Evolutionary conservation across 2,888 invertebrate species (phyloP), one percentile per base, ranked within the genome.

Genomic region (Arge pagana): DNA sequence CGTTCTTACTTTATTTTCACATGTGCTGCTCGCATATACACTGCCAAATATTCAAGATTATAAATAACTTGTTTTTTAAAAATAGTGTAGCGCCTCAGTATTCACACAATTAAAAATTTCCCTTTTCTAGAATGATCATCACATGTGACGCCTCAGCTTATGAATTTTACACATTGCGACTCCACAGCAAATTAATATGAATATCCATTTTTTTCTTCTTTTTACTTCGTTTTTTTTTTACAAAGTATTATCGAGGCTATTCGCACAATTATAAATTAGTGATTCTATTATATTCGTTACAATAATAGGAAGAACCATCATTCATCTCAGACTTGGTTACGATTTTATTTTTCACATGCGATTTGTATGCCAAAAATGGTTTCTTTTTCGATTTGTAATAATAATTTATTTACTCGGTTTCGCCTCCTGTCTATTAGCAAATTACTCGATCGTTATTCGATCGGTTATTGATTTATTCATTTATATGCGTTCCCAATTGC

Each of bases 61-160:
- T 67, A 68, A 67, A 68, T 71, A 68, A 58, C 62, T 66, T 65
- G 62, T 62, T 58, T 50, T 56, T 68, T 63, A 69, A 70, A 70
- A 70, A 70, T 70, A 70, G 62, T n/a, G n/a, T 68, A 69, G 63
- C 63, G 66, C 64, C 62, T 65, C 62, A 63, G 61, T 66, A 61
- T 66, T 58, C 65, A 63, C 60, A 62, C 57, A 57, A 62, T 60
- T 55, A 60, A 33, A 45, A 45, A 45, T 45, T 24, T 33, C 33
- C 45, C 31, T 6, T 7, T 33, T 23, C 33, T 30, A 57, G 53
- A 59, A 51, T 56, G 55, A 58, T 57, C 53, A 65, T 57, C 55
- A 53, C 51, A n/a, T n/a, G n/a, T n/a, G n/a, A n/a, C n/a, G n/a
- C 35, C 52, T 51, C 30, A 43, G 31, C 23, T 40, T 50, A 40